Evolutionary conservation across 2,113 vertebrate species (phyloP).

Genomic region (Poeciliopsis retropinna): DNA sequence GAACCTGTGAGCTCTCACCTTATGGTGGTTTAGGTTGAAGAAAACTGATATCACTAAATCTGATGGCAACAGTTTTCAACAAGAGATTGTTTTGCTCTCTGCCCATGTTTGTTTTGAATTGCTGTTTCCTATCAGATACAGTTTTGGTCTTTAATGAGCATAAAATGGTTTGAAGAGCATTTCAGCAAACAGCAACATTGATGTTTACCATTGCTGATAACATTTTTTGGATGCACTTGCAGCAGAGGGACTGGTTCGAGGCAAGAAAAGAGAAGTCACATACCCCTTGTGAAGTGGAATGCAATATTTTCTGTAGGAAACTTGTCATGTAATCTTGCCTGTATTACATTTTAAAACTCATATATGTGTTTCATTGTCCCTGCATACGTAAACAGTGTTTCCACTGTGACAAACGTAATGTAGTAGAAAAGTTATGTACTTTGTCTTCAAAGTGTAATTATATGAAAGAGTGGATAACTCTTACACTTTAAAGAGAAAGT

Average conservation of each 20-base stretch:
- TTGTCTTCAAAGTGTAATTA: no score
- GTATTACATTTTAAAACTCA: not conserved
- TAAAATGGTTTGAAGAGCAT: not conserved
- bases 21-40: no score
- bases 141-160: not conserved
- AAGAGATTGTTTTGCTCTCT: not conserved
- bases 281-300: not conserved
- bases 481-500: no score
- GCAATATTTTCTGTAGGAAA: not conserved
- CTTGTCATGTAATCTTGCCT: not conserved
- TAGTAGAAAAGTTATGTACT: not conserved
- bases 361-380: no score
- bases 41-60: not conserved
- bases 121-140: not conserved
- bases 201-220: not conserved
- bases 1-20: no score
- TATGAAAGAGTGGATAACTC: no score
- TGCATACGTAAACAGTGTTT: not conserved
- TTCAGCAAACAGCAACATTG: not conserved
- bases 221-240: not conserved
- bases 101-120: not conserved
- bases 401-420: not conserved
- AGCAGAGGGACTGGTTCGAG: not conserved
- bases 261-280: not conserved
- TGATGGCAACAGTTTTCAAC: not conserved